Evolutionary conservation across 2,888 invertebrate genomes (phyloP).

Genomic region (Geotrupes spiniger): DNA sequence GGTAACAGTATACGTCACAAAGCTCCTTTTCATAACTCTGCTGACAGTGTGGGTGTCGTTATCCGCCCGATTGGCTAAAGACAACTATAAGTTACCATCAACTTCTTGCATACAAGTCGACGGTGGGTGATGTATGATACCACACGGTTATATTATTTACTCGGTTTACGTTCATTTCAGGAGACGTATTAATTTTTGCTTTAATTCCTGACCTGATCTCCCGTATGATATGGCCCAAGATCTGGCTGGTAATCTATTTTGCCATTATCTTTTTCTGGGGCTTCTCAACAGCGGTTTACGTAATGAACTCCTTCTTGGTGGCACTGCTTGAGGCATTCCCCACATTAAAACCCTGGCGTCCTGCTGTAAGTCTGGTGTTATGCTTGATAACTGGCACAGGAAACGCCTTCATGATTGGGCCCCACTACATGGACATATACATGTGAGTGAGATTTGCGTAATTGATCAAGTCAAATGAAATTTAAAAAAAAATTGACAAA

Average conservation of each 20-base stretch:
- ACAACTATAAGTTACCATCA: constrained; percentile 4
- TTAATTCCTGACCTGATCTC: constrained; percentile 16
- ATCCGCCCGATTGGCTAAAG: background rate
- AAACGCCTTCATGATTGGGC: constrained; percentile 3
- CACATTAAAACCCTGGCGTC: constrained; percentile 11
- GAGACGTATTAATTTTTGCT: constrained; percentile 13
- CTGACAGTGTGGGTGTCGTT: constrained; percentile 17
- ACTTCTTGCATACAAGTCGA: background rate
- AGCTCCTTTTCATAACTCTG: constrained; percentile 11
- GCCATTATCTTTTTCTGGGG: constrained; percentile 18
- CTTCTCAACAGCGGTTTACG: constrained; percentile 9
- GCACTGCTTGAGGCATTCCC: constrained; percentile 15
- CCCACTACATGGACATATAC: background rate
- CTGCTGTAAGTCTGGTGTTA: background rate
- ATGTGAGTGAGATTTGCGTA: constrained; percentile 5
- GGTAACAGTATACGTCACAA: constrained; percentile 14
- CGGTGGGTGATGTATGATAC: too few species aligned
- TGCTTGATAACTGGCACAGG: background rate
- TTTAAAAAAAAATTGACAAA: too few species aligned
- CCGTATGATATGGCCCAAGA: constrained; percentile 9
- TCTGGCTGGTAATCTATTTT: constrained; percentile 19
- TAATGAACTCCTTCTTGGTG: constrained; percentile 14
- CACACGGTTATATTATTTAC: too few species aligned
- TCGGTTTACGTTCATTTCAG: too few species aligned
- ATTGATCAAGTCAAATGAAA: too few species aligned